These are phyloP conservation scores for Lepidochitona cinerea DNA, from an alignment of 2,888 invertebrate species.

Conservation along the genomic window DNA sequence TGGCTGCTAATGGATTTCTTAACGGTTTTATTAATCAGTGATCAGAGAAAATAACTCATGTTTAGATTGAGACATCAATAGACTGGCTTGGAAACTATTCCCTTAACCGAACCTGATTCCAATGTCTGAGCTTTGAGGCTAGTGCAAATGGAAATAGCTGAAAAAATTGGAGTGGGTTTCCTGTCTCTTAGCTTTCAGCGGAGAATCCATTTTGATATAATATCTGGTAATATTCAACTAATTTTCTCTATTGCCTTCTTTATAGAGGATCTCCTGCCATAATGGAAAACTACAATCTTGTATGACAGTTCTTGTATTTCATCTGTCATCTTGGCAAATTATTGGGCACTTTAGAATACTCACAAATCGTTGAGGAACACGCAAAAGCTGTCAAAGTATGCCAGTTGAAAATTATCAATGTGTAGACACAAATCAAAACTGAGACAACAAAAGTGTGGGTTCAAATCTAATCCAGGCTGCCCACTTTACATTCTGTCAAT, in stretches of 20 bases:
- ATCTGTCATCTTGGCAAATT: not conserved
- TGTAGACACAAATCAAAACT: too few relatives aligned
- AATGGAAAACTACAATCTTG: not conserved
- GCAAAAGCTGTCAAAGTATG: too few relatives aligned
- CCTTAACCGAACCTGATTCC: not conserved
- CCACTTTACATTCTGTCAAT: too few relatives aligned
- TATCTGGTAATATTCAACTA: not conserved
- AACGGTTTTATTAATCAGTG: too few relatives aligned
- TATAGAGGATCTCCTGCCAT: constrained; percentile 2
- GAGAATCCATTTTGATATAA: not conserved
- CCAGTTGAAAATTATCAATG: too few relatives aligned
- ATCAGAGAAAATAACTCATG: too few relatives aligned
- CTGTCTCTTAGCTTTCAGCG: not conserved
- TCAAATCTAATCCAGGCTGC: too few relatives aligned
- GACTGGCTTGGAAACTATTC: not conserved
- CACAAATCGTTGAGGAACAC: not conserved
- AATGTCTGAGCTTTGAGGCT: not conserved
- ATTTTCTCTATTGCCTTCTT: not conserved
- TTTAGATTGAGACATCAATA: too few relatives aligned
- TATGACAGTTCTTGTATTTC: not conserved
- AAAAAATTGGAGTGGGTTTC: not conserved
- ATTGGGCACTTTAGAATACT: not conserved
- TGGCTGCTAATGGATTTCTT: too few relatives aligned
- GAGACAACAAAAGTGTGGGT: too few relatives aligned
- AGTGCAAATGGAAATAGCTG: not conserved